A percentile compares a stretch with the other conserved stretches of the same genome.
These are phyloP conservation scores for Coreius guichenoti DNA, from an alignment of 2,797 vertebrate species.

Conservation along the genomic window DNA sequence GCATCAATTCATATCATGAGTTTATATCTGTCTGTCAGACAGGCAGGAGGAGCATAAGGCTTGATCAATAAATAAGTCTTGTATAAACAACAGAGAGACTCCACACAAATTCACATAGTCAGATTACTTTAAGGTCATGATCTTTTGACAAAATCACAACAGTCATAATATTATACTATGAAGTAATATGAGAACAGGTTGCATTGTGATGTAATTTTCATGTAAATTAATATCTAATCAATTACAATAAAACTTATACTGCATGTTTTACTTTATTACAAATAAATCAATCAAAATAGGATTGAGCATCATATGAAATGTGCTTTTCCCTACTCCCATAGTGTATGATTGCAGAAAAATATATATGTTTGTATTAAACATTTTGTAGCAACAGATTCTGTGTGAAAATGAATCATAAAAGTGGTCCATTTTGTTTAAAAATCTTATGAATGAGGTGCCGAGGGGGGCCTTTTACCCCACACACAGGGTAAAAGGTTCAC, in stretches of 20 bases:
- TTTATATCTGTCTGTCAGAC: neutral
- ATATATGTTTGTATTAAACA: no score
- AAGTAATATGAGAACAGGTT: neutral
- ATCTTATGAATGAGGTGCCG: no score
- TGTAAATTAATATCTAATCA: neutral
- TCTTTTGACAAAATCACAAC: neutral
- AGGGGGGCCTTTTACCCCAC: no score
- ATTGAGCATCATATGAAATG: neutral
- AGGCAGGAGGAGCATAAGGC: neutral
- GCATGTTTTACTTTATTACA: neutral
- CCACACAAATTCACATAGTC: neutral
- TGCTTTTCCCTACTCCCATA: no score
- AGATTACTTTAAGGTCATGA: neutral
- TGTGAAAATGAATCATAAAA: no score
- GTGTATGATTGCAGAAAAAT: no score
- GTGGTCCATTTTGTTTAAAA: no score
- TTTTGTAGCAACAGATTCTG: no score
- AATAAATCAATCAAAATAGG: neutral
- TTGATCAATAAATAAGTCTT: neutral
- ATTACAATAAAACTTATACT: neutral
- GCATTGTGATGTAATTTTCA: neutral
- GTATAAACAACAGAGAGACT: neutral
- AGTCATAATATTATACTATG: neutral
- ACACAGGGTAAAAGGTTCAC: no score
- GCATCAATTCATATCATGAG: neutral